Evolutionary conservation across 2,113 vertebrate genomes (phyloP).

Genomic region (Aplodontia rufa): DNA sequence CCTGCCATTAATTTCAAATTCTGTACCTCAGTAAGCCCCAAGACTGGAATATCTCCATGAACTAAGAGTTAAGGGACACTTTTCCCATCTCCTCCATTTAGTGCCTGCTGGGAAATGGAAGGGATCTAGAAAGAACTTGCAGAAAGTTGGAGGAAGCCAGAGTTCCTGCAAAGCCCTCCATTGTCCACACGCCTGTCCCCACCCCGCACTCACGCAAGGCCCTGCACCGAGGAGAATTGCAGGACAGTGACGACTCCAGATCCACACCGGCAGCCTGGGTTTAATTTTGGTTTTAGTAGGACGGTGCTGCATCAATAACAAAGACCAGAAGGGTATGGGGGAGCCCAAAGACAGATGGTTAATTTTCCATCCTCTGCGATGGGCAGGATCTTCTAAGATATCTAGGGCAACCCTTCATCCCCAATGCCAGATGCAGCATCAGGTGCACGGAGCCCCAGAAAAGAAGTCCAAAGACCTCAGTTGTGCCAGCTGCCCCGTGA

Average conservation of each 20-base stretch:
- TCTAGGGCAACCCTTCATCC: neutral
- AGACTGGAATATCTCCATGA: neutral
- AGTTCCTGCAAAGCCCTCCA: neutral
- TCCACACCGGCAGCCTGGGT: neutral
- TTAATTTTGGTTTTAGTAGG: neutral
- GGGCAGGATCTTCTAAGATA: neutral
- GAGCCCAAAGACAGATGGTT: neutral
- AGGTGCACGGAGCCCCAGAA: neutral
- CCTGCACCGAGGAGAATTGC: neutral
- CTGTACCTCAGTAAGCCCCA: neutral
- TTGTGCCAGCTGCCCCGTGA: neutral
- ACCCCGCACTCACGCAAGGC: neutral
- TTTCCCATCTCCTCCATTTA: neutral
- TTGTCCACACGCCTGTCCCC: neutral
- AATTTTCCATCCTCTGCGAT: neutral
- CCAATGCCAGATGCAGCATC: neutral
- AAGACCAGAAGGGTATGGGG: neutral
- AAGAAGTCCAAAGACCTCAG: neutral
- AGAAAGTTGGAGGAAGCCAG: neutral
- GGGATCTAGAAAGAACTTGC: neutral
- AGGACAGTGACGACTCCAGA: neutral
- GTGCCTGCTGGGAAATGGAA: neutral
- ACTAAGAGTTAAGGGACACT: neutral
- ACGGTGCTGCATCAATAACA: neutral
- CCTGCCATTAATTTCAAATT: neutral